A percentile compares a stretch with the other conserved stretches of the same genome.
phyloP scores from a whole-genome alignment of 2,888 invertebrate genomes.

The Aplocera efformata region DNA sequence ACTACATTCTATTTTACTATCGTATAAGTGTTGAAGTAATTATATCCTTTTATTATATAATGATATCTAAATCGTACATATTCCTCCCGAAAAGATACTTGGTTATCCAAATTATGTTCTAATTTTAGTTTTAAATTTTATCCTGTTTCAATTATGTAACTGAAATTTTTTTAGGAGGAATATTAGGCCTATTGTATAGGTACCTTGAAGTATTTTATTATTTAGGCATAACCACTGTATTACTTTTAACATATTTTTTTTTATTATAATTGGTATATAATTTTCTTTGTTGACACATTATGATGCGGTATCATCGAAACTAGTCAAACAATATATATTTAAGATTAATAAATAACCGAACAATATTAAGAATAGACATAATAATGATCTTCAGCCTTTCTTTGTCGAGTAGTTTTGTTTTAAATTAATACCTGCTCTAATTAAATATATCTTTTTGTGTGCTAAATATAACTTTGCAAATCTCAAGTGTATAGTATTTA shows the following conservation, averaged over 20 bases:
- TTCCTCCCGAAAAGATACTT: conserved; percentile 53
- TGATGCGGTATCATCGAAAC: conserved; percentile 51
- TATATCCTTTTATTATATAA: conserved; percentile 69
- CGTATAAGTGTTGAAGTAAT: conserved; percentile 74
- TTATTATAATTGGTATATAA: conserved; percentile 1
- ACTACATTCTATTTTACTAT: conserved; percentile 79
- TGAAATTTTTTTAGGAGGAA: conserved; percentile 49
- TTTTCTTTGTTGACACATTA: conserved; percentile 21
- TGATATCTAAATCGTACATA: conserved; percentile 41
- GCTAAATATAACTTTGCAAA: conserved; percentile 16
- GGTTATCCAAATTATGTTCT: conserved; percentile 5
- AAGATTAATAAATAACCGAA: conserved; percentile 22
- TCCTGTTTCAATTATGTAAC: not conserved
- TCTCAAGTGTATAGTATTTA: conserved; percentile 9
- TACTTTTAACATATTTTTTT: conserved; percentile 19
- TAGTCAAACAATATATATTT: conserved; percentile 51
- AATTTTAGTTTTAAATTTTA: too few species aligned
- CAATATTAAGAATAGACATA: not conserved
- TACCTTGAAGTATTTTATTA: conserved; percentile 43
- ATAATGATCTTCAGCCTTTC: too few species aligned
- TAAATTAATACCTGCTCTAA: conserved; percentile 7
- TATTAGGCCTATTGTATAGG: conserved; percentile 61
- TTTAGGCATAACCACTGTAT: conserved; percentile 41
- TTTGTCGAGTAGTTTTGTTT: not conserved
- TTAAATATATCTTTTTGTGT: conserved; percentile 26